Evolutionary conservation across 2,797 vertebrate species (phyloP).

Genomic region (Clarias pachynema): DNA sequence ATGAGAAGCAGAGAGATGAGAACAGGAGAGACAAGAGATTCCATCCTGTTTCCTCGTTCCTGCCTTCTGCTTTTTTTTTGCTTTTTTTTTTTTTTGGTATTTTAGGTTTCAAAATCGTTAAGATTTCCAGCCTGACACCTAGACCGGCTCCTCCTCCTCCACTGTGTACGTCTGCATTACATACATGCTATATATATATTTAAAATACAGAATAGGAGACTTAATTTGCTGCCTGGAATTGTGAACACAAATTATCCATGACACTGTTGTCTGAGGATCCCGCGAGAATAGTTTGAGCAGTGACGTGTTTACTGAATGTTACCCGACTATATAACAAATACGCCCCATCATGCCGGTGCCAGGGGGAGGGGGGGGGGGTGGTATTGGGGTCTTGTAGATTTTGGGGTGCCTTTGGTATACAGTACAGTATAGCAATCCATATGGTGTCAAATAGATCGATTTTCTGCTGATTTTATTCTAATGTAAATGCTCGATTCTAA

Average conservation of each 20-base stretch:
- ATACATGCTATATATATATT: not conserved
- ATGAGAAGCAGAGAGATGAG: constrained; percentile 68
- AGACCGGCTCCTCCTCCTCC: constrained; percentile 70
- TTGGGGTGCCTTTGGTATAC: not conserved
- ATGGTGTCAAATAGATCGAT: not conserved
- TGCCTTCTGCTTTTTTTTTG: constrained; percentile 66
- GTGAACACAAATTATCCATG: constrained; percentile 87
- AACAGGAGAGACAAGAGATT: constrained; percentile 58
- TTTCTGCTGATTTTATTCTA: not conserved
- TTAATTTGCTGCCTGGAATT: constrained; percentile 91
- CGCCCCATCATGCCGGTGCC: constrained; percentile 15
- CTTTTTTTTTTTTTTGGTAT: no score
- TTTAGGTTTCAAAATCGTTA: constrained; percentile 69
- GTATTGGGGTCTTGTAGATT: not conserved
- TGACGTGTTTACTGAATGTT: constrained; percentile 32
- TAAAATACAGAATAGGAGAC: constrained; percentile 75
- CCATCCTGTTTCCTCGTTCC: constrained; percentile 75
- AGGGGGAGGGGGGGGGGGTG: not conserved
- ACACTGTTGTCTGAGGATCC: constrained; percentile 68
- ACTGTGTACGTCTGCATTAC: constrained; percentile 18
- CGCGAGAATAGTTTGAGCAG: constrained; percentile 63
- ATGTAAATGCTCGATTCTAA: not conserved
- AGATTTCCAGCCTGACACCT: constrained; percentile 73
- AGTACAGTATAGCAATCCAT: not conserved
- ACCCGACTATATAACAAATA: constrained; percentile 26